Evolutionary conservation across 2,888 invertebrate species (phyloP).

Genomic region (Drosophila recens): DNA sequence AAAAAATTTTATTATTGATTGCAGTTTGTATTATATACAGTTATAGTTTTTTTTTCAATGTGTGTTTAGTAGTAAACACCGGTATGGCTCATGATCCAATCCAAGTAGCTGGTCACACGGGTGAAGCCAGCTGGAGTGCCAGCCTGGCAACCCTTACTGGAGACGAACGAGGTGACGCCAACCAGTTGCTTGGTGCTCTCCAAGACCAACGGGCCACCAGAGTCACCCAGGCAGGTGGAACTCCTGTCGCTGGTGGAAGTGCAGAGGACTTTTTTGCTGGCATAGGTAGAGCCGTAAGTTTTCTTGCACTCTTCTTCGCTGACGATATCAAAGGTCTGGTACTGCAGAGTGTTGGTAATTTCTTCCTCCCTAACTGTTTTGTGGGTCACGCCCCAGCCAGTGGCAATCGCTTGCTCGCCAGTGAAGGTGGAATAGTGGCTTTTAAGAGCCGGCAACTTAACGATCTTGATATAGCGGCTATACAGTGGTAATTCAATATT

Average conservation of each 20-base stretch:
- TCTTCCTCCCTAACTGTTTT: constrained; percentile 33
- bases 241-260: constrained; percentile 58
- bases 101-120: constrained; percentile 61
- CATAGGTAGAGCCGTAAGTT: constrained; percentile 42
- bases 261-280: constrained; percentile 61
- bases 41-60: background rate
- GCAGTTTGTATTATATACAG: constrained; percentile 17
- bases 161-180: constrained; percentile 69
- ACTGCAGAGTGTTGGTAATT: constrained; percentile 78
- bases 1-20: background rate
- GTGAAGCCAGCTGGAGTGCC: constrained; percentile 65
- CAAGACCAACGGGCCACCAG: constrained; percentile 77
- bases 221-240: constrained; percentile 77
- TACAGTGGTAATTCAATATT: constrained; percentile 24
- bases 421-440: constrained; percentile 69
- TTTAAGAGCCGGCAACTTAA: constrained; percentile 50
- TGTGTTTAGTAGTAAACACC: constrained; percentile 55
- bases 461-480: constrained; percentile 33
- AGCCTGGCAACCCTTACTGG: constrained; percentile 52
- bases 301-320: constrained; percentile 72
- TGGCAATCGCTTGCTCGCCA: constrained; percentile 78
- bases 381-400: constrained; percentile 85
- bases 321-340: constrained; percentile 72
- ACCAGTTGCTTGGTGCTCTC: constrained; percentile 42
- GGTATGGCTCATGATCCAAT: constrained; percentile 60